These are phyloP conservation scores for Pararge aegeria DNA, from an alignment of 1,140 invertebrate genomes.

Conservation along the genomic window DNA sequence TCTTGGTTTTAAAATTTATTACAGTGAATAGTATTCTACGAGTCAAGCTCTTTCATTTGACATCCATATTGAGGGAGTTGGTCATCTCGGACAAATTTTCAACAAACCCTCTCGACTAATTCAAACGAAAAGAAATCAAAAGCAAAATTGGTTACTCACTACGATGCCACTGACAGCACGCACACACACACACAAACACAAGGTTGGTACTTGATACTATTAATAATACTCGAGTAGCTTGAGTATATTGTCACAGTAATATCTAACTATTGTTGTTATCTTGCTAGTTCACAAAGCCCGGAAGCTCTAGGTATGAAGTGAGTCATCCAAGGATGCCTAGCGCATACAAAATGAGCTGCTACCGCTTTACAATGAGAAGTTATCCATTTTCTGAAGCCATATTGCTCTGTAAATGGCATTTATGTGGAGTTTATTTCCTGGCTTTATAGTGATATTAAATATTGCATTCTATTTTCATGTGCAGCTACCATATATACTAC, in stretches of 20 bases:
- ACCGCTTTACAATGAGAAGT: conserved; percentile 13
- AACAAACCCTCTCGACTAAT: no score
- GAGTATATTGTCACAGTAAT: background rate
- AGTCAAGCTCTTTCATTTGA: no score
- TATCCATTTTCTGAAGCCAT: conserved; percentile 11
- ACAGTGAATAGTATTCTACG: no score
- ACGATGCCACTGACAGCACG: no score
- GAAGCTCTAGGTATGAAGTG: background rate
- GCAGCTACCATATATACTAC: background rate
- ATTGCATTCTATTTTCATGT: conserved; percentile 2
- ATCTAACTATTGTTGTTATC: background rate
- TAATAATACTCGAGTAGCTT: background rate
- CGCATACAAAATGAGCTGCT: conserved; percentile 10
- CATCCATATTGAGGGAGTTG: no score
- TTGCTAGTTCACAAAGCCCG: background rate
- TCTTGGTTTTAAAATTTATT: no score
- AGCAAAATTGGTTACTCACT: no score
- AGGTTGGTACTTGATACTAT: no score
- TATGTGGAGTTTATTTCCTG: conserved; percentile 41
- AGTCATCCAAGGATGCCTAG: conserved; percentile 7
- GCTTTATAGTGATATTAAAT: conserved; percentile 6
- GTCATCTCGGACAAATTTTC: no score
- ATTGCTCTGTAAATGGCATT: conserved; percentile 9
- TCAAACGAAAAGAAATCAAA: no score
- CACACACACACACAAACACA: no score